Evolutionary conservation across 2,797 vertebrate species (phyloP), one percentile per base, ranked within the genome.

Genomic region (Novumbra hubbsi): DNA sequence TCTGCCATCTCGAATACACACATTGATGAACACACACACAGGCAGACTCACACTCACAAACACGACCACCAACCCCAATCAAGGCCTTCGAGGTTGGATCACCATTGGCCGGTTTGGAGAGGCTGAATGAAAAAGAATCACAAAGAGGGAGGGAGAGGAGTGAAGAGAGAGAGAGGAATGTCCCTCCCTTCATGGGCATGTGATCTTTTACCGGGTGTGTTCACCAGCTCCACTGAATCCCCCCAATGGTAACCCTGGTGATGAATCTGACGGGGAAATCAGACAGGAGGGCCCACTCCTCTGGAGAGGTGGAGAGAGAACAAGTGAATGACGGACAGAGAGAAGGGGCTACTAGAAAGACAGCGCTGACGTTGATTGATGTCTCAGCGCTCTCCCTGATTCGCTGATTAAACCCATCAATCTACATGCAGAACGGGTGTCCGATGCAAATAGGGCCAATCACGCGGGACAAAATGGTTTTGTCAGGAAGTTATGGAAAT

Each of bases 341-440:
- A 75, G 68, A 74, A 19, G 55, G 30, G 64, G 62, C 24, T 21
- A 45, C 12, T 80, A 80, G 84, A 91, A 91, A 88, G 93, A 93
- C 86, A 87, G 86, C 84, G 75, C 68, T 94, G 95, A 96, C 95
- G 95, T 81, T 96, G 95, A 98, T 96, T 96, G 96, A 99, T 98
- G 95, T 92, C 89, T 93, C 92, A 94, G 94, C 91, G 91, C 92
- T 95, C 92, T 91, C 94, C 95, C 94, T 98, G 97, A 98, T 98
- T 98, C 71, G 92, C 94, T 97, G 97, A 98, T 98, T 97, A 98
- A 97, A 96, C 94, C 96, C 97, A 98, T 98, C 96, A 97, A 98
- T 98, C 96, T 96, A 95, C 95, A 98, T 97, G 96, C 95, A 98
- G 95, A 98, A 91, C 92, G 96, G 94, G 92, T 94, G 95, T 97